Conservation (phyloP, 2,888 invertebrate genomes). For the Hipparchia semele region DNA sequence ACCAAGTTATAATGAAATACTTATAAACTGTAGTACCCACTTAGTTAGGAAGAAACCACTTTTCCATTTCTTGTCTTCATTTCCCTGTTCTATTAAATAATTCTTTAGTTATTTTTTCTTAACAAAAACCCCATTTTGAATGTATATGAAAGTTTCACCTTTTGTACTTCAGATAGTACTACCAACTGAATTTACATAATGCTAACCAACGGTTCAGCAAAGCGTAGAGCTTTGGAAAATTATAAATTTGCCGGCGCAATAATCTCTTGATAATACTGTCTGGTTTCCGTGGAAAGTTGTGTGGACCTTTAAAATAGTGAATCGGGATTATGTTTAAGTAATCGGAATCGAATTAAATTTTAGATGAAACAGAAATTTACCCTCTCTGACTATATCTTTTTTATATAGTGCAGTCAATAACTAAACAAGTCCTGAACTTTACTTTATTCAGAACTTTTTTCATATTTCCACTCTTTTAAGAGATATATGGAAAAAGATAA, state of each 20-base stretch:
- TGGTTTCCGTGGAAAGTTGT: slow-evolving; percentile 45
- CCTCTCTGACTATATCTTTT: not conserved
- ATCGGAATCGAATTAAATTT: not conserved
- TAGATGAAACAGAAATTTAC: not conserved
- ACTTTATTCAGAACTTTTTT: not conserved
- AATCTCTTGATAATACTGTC: slow-evolving; percentile 69
- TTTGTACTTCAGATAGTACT: slow-evolving; percentile 48
- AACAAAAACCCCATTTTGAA: slow-evolving; percentile 40
- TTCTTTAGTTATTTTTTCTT: not conserved
- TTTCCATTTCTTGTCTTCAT: not conserved
- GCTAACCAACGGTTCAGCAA: slow-evolving; percentile 58
- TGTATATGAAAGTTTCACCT: slow-evolving; percentile 59
- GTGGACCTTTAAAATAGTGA: slow-evolving; percentile 56
- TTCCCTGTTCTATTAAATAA: not conserved
- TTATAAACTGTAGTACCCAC: not conserved
- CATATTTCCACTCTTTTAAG: no score
- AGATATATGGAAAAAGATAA: no score
- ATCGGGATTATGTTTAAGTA: not conserved
- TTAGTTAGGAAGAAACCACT: not conserved
- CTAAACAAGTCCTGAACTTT: not conserved
- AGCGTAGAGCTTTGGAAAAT: slow-evolving; percentile 54
- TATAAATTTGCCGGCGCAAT: slow-evolving; percentile 66
- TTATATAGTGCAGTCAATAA: no score
- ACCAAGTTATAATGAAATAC: no score
- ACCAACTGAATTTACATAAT: slow-evolving; percentile 64